Evolutionary conservation across 2,888 invertebrate genomes (phyloP).

Genomic region (Ennomos fuscantarius): DNA sequence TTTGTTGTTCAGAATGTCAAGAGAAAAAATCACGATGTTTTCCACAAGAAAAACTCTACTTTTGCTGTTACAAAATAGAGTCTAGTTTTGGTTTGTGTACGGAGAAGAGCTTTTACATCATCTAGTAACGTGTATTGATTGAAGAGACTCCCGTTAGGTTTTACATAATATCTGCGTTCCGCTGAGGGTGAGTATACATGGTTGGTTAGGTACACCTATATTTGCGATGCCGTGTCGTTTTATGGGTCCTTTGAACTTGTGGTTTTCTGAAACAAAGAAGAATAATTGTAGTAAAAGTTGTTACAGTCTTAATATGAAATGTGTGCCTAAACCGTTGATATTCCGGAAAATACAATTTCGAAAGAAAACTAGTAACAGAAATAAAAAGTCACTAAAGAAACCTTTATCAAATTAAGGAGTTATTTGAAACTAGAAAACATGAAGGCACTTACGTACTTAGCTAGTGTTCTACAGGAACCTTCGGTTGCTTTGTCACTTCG

Average conservation of each 20-base stretch:
- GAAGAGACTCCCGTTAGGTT: slow-evolving; percentile 83
- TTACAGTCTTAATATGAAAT: neutral
- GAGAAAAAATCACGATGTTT: slow-evolving; percentile 60
- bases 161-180: slow-evolving; percentile 83
- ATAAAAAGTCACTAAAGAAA: no score
- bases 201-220: slow-evolving; percentile 56
- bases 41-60: slow-evolving; percentile 45
- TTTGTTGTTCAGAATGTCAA: slow-evolving; percentile 71
- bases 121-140: slow-evolving; percentile 84
- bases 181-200: slow-evolving; percentile 69
- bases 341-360: no score
- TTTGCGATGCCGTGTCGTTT: slow-evolving; percentile 51
- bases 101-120: slow-evolving; percentile 76
- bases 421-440: no score
- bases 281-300: slow-evolving; percentile 22
- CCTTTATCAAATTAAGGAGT: no score
- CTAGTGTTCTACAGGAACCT: no score
- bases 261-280: slow-evolving; percentile 32
- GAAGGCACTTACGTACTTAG: no score
- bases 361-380: no score
- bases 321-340: no score
- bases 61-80: slow-evolving; percentile 50
- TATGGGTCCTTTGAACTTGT: slow-evolving; percentile 48
- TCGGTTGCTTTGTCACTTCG: no score
- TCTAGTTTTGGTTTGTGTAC: slow-evolving; percentile 46